A percentile compares a stretch with the other conserved stretches of the same genome.
Conservation (phyloP, 1,140 invertebrate genomes). For the Ceratina australensis region DNA sequence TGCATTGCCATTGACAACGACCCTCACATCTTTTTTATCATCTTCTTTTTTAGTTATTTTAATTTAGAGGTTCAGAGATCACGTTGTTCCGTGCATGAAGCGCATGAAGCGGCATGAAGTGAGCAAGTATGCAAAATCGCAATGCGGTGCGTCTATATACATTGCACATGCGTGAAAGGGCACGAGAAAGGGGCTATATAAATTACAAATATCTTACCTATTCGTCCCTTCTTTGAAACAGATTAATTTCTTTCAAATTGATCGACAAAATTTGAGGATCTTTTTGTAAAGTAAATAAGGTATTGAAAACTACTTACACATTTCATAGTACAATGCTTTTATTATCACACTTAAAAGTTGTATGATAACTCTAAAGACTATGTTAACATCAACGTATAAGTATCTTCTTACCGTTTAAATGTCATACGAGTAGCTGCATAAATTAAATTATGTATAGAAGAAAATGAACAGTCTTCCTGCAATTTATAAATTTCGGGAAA, state of each 20-base stretch:
- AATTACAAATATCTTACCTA: too few species aligned
- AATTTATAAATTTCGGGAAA: background rate
- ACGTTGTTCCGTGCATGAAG: constrained; percentile 31
- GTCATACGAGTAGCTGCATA: background rate
- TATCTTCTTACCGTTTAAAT: constrained; percentile 6
- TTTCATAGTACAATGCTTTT: constrained; percentile 32
- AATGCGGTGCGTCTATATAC: too few species aligned
- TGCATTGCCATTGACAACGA: constrained; percentile 19
- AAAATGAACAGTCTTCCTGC: constrained; percentile 34
- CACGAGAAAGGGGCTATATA: too few species aligned
- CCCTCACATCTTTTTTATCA: constrained; percentile 18
- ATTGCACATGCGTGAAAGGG: too few species aligned
- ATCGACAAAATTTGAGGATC: background rate
- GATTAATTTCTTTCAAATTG: too few species aligned
- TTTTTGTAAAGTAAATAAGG: background rate
- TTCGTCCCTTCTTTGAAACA: too few species aligned
- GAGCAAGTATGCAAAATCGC: background rate
- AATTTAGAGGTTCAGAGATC: constrained; percentile 14
- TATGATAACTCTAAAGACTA: constrained; percentile 34
- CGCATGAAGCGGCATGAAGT: too few species aligned
- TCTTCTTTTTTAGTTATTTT: constrained; percentile 10
- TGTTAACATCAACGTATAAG: constrained; percentile 12
- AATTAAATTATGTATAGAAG: constrained; percentile 15
- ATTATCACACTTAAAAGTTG: constrained; percentile 28
- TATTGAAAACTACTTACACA: constrained; percentile 1